Evolutionary conservation across 2,797 vertebrate species (phyloP).

Genomic region (Staurois parvus): DNA sequence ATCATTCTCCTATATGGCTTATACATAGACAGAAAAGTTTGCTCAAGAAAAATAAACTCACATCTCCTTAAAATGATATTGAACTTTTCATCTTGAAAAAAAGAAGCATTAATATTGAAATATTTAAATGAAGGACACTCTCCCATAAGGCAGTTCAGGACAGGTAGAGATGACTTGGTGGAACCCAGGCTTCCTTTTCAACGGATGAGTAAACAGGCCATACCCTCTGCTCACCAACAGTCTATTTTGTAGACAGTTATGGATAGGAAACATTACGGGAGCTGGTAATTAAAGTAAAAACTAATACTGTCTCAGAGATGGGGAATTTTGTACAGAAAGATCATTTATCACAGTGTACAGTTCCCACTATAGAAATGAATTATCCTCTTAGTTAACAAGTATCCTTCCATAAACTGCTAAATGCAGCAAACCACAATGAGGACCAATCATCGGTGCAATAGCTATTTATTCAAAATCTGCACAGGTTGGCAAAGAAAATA

Average conservation of each 20-base stretch:
- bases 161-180: conserved; percentile 76
- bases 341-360: conserved; percentile 89
- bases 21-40: conserved; percentile 42
- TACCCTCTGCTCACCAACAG: conserved; percentile 92
- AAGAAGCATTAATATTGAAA: conserved; percentile 96
- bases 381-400: conserved; percentile 82
- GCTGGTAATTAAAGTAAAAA: conserved; percentile 98
- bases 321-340: conserved; percentile 88
- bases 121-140: conserved; percentile 94
- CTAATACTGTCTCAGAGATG: conserved; percentile 95
- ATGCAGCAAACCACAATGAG: conserved; percentile 64
- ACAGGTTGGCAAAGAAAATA: conserved; percentile 51
- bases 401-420: conserved; percentile 66
- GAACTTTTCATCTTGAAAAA: conserved; percentile 84
- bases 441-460: conserved; percentile 57
- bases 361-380: conserved; percentile 87
- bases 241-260: conserved; percentile 95
- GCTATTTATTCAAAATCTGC: conserved; percentile 47
- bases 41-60: conserved; percentile 78
- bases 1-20: conserved; percentile 5
- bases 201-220: conserved; percentile 95
- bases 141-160: conserved; percentile 79
- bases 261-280: conserved; percentile 97
- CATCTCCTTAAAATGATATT: conserved; percentile 93
- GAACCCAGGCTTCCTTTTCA: conserved; percentile 83